These are phyloP conservation scores for Tipula confusa DNA, from an alignment of 2,888 invertebrate species.

Conservation along the genomic window DNA sequence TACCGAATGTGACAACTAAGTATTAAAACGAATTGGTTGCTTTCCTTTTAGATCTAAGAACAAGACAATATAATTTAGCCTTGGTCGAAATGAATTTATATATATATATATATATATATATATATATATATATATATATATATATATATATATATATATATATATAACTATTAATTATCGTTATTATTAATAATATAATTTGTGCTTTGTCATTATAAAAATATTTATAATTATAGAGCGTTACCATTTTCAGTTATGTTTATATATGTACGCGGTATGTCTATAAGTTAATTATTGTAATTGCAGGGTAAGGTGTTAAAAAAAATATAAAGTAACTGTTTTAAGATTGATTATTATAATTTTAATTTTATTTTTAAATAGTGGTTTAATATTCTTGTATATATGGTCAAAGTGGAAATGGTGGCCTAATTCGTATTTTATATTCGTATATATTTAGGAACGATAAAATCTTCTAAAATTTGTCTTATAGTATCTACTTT, in stretches of 20 bases:
- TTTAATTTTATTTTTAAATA: background rate
- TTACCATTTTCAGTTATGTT: background rate
- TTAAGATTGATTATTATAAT: background rate
- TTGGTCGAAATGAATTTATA: background rate
- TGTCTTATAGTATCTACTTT: too few relatives aligned
- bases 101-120: too few relatives aligned
- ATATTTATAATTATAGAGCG: constrained; percentile 6
- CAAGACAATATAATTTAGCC: background rate
- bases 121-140: too few relatives aligned
- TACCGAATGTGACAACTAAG: background rate
- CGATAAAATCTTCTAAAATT: background rate
- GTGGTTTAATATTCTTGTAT: background rate
- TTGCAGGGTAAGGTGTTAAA: constrained; percentile 20
- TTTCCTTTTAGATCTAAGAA: background rate
- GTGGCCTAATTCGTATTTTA: background rate
- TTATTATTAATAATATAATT: background rate
- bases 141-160: too few relatives aligned
- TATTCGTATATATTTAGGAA: background rate
- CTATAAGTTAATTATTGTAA: background rate
- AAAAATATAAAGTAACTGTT: background rate
- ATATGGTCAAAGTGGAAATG: background rate
- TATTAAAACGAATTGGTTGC: background rate
- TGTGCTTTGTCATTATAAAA: constrained; percentile 3
- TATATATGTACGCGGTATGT: background rate
- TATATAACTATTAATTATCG: constrained; percentile 12